Conservation (phyloP, 2,888 invertebrate genomes). For the Scaptomyza polygonia region DNA sequence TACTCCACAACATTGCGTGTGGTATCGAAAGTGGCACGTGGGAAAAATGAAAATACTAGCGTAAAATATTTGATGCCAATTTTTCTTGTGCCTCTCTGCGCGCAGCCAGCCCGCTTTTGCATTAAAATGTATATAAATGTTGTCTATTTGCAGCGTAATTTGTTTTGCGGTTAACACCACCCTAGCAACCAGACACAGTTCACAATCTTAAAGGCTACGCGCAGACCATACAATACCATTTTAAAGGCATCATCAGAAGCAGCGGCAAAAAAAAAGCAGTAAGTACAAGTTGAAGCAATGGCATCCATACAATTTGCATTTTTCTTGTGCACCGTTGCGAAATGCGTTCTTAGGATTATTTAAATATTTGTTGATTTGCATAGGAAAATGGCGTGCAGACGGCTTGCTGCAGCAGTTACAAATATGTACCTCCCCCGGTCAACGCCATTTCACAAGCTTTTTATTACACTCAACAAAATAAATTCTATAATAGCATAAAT, state of each 20-base stretch:
- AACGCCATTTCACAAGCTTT: background rate
- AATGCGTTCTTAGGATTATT: conserved; percentile 50
- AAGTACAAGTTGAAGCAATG: background rate
- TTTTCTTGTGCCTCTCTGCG: conserved; percentile 34
- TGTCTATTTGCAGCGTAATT: conserved; percentile 65
- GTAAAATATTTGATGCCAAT: conserved; percentile 71
- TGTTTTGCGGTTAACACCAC: conserved; percentile 52
- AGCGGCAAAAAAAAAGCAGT: background rate
- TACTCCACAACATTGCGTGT: conserved; percentile 9
- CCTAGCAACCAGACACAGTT: background rate
- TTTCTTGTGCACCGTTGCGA: conserved; percentile 37
- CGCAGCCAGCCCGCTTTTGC: conserved; percentile 2
- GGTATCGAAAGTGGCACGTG: conserved; percentile 45
- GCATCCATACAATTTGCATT: conserved; percentile 59
- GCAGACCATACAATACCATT: background rate
- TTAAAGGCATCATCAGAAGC: conserved; percentile 18
- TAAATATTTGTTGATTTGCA: conserved; percentile 59
- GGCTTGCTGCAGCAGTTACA: conserved; percentile 11
- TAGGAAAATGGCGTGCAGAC: conserved; percentile 27
- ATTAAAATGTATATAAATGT: conserved; percentile 60
- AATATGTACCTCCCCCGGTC: background rate
- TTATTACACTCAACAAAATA: conserved; percentile 10
- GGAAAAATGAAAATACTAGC: conserved; percentile 55
- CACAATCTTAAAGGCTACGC: conserved; percentile 7
- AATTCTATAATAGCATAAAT: background rate